Conservation (phyloP, 2,888 invertebrate species). For the Pammene fasciana region DNA sequence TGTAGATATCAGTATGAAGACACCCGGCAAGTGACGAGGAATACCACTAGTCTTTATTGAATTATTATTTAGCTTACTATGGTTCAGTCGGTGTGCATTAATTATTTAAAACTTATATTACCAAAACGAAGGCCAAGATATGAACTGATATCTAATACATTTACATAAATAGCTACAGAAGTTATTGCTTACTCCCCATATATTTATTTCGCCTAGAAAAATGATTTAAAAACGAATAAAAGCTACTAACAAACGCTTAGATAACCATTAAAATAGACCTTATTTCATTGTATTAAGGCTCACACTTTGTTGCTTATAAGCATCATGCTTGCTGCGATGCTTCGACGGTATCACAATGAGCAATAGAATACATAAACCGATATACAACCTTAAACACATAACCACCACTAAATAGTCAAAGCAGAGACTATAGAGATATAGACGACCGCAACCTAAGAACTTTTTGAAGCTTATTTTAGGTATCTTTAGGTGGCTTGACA, state of each 20-base stretch:
- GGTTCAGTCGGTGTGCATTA: slow-evolving; percentile 14
- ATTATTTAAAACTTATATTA: slow-evolving; percentile 9
- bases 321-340: neutral
- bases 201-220: neutral
- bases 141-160: neutral
- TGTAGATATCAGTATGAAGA: no score
- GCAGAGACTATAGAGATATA: no score
- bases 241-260: neutral
- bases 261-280: neutral
- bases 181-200: slow-evolving; percentile 7
- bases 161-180: neutral
- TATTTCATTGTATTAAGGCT: neutral
- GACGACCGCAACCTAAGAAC: no score
- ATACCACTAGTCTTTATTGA: neutral
- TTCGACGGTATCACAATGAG: slow-evolving; percentile 2
- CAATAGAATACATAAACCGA: neutral
- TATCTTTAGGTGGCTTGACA: neutral
- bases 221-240: neutral
- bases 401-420: slow-evolving; percentile 6
- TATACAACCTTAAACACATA: slow-evolving; percentile 10
- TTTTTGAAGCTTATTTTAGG: no score
- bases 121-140: slow-evolving; percentile 12
- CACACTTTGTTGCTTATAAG: neutral
- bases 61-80: slow-evolving; percentile 14
- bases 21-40: no score